These are phyloP conservation scores for Andrena praecox DNA, from an alignment of 2,888 invertebrate genomes.

Conservation along the genomic window DNA sequence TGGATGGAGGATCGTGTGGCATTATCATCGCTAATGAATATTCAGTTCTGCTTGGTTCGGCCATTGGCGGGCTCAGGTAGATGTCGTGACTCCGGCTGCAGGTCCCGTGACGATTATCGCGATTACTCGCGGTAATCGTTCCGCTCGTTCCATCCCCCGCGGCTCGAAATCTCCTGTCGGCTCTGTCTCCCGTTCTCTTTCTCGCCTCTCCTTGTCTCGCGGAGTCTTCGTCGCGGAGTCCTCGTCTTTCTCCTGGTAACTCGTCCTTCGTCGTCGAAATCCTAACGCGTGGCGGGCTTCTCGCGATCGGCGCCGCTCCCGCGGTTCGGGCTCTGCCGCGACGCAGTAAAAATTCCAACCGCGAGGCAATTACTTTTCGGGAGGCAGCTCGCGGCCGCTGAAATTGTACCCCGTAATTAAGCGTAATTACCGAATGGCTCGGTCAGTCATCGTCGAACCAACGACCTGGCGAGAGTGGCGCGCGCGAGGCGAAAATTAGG, in stretches of 20 bases:
- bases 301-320: not conserved
- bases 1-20: conserved; percentile 71
- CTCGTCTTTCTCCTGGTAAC: not conserved
- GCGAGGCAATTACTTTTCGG: conserved; percentile 60
- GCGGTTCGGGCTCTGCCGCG: conserved; percentile 5
- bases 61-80: conserved; percentile 72
- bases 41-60: conserved; percentile 79
- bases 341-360: conserved; percentile 54
- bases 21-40: conserved; percentile 82
- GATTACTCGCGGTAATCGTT: conserved; percentile 70
- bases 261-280: not conserved
- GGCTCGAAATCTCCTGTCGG: conserved; percentile 46
- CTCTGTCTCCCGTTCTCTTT: not conserved
- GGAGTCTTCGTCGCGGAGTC: not conserved
- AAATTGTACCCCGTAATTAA: conserved; percentile 65
- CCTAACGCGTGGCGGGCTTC: not conserved
- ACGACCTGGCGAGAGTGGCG: not conserved
- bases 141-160: conserved; percentile 38
- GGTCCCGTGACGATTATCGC: conserved; percentile 72
- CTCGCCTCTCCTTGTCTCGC: not conserved
- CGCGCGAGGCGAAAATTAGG: conserved; percentile 56
- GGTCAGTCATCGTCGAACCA: conserved; percentile 61
- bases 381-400: conserved; percentile 23
- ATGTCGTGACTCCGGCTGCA: conserved; percentile 74
- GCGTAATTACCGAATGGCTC: conserved; percentile 63